Percentiles rank a stretch among this genome's conserved stretches.
Evolutionary conservation across 1,140 invertebrate species (phyloP).

Genomic region (Leptopilina clavipes): DNA sequence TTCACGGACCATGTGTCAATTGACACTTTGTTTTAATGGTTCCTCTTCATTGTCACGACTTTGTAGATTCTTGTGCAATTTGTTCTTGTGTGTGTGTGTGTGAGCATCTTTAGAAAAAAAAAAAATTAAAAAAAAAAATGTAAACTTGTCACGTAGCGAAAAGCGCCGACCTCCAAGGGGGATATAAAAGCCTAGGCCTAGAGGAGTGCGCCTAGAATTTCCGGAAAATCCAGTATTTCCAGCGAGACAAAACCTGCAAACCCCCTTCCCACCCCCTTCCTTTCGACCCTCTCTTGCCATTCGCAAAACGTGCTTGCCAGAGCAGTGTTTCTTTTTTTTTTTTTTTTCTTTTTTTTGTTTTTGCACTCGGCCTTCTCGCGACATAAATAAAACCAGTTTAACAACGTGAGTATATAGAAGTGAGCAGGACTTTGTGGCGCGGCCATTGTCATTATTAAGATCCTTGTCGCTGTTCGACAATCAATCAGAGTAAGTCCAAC

Average conservation of each 20-base stretch:
- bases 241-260: constrained; percentile 48
- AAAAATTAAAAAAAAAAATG: neutral
- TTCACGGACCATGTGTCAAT: constrained; percentile 35
- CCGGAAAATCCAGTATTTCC: constrained; percentile 60
- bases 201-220: constrained; percentile 48
- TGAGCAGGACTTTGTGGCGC: constrained; percentile 42
- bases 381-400: constrained; percentile 55
- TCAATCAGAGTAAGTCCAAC: constrained; percentile 22
- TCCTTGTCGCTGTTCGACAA: constrained; percentile 32
- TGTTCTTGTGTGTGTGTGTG: too few relatives aligned
- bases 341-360: constrained; percentile 43
- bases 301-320: constrained; percentile 53
- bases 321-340: constrained; percentile 11
- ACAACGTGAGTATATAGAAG: constrained; percentile 49
- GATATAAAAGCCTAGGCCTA: constrained; percentile 39
- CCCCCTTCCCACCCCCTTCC: too few relatives aligned
- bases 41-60: too few relatives aligned
- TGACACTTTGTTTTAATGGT: constrained; percentile 45
- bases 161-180: constrained; percentile 50
- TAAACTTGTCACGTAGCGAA: constrained; percentile 57
- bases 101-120: too few relatives aligned
- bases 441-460: constrained; percentile 27
- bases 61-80: too few relatives aligned
- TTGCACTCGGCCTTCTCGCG: constrained; percentile 56
- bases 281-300: constrained; percentile 45